Evolutionary conservation across 1,140 invertebrate species (phyloP).

Genomic region (Ceratosolen solmsi): DNA sequence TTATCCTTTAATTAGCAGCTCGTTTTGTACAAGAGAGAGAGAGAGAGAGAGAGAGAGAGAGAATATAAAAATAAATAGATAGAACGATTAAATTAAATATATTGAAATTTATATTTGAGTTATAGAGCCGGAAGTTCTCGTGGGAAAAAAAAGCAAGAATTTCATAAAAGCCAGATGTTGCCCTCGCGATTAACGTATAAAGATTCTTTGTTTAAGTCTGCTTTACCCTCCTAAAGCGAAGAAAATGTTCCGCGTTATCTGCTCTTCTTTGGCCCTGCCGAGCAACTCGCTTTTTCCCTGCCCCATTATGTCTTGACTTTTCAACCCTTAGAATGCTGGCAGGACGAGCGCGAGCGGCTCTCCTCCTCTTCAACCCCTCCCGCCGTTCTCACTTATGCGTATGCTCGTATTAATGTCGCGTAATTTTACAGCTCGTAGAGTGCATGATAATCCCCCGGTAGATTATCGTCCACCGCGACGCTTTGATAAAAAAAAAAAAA

Average conservation of each 20-base stretch:
- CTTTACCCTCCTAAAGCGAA: background rate
- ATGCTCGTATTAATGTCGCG: slow-evolving; percentile 59
- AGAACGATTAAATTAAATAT: too few relatives aligned
- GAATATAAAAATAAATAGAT: too few relatives aligned
- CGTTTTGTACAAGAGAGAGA: too few relatives aligned
- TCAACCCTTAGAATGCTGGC: background rate
- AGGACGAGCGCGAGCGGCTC: background rate
- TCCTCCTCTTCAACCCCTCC: too few relatives aligned
- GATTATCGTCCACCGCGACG: slow-evolving; percentile 11
- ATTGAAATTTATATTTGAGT: too few relatives aligned
- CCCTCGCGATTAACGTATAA: slow-evolving; percentile 31
- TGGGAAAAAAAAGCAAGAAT: background rate
- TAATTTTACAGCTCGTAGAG: slow-evolving; percentile 59
- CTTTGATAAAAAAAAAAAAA: slow-evolving; percentile 58
- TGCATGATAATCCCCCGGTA: slow-evolving; percentile 23
- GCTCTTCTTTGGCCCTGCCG: background rate
- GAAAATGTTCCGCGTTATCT: background rate
- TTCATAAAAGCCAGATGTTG: slow-evolving; percentile 29
- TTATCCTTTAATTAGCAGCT: too few relatives aligned
- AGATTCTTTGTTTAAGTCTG: slow-evolving; percentile 33
- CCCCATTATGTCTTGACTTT: background rate
- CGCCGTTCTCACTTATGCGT: too few relatives aligned
- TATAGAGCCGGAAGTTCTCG: too few relatives aligned
- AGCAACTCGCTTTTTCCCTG: slow-evolving; percentile 1
- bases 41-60: too few relatives aligned